Percentiles rank a stretch among this genome's conserved stretches.
These are phyloP conservation scores for Caradrina kadenii DNA, from an alignment of 2,888 invertebrate species.

Conservation along the genomic window DNA sequence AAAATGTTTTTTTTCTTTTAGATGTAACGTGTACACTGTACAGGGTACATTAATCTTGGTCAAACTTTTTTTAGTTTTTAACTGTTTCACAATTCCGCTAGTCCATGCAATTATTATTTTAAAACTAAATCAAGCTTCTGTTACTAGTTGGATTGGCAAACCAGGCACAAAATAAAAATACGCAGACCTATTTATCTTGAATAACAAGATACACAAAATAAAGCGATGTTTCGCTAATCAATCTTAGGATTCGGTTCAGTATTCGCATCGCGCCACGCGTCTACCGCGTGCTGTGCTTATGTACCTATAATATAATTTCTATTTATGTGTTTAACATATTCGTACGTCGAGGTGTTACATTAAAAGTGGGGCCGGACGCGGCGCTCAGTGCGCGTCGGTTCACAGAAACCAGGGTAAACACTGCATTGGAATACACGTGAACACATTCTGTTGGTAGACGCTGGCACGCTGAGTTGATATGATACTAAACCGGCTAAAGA, in stretches of 20 bases:
- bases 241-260: constrained; percentile 28
- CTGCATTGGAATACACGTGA: constrained; percentile 29
- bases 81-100: too few relatives aligned
- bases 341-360: constrained; percentile 46
- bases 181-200: background rate
- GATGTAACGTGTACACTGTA: background rate
- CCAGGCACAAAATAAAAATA: background rate
- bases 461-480: background rate
- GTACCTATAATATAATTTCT: constrained; percentile 17
- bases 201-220: constrained; percentile 7
- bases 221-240: constrained; percentile 24
- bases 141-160: background rate
- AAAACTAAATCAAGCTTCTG: background rate
- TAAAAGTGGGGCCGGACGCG: constrained; percentile 62
- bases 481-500: background rate
- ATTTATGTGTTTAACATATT: constrained; percentile 40
- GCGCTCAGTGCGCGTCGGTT: constrained; percentile 54
- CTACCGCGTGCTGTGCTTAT: constrained; percentile 11
- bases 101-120: background rate
- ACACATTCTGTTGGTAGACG: constrained; percentile 19
- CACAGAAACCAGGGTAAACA: constrained; percentile 60
- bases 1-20: background rate
- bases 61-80: too few relatives aligned
- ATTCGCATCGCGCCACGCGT: constrained; percentile 24
- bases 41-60: too few relatives aligned